A percentile compares a stretch with the other conserved stretches of the same genome.
These are phyloP conservation scores for Clarias gariepinus DNA, from an alignment of 2,113 vertebrate species.

Conservation along the genomic window DNA sequence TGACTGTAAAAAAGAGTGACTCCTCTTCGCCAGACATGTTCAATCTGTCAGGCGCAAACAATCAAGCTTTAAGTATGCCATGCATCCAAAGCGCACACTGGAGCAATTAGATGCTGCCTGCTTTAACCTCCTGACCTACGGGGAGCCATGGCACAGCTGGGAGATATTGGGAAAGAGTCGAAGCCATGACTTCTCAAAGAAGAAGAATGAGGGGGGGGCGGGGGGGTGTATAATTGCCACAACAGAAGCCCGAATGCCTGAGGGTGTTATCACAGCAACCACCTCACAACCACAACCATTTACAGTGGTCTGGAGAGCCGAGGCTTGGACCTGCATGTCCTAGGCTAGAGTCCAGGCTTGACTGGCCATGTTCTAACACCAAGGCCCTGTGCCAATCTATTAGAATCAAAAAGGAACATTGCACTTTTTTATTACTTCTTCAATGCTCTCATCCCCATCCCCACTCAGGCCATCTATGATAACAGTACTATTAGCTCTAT, in stretches of 20 bases:
- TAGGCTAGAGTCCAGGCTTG: slow-evolving; percentile 4
- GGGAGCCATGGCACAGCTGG: slow-evolving; percentile 47
- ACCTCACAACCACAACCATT: background rate
- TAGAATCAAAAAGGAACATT: slow-evolving; percentile 48
- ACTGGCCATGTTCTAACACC: slow-evolving; percentile 6
- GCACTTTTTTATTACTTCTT: slow-evolving; percentile 54
- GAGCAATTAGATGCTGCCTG: slow-evolving; percentile 52
- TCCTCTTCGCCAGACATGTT: slow-evolving; percentile 30
- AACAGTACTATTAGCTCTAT: slow-evolving; percentile 54
- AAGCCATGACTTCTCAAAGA: slow-evolving; percentile 40
- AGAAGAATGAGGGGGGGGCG: slow-evolving; percentile 36
- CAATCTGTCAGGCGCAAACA: slow-evolving; percentile 36
- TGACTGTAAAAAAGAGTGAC: slow-evolving; percentile 37
- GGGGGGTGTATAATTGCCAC: slow-evolving; percentile 45
- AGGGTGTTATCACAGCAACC: slow-evolving; percentile 34
- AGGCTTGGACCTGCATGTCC: background rate
- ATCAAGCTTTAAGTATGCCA: slow-evolving; percentile 52
- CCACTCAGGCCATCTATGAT: slow-evolving; percentile 42
- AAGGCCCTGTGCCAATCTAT: slow-evolving; percentile 34
- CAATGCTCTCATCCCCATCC: slow-evolving; percentile 42
- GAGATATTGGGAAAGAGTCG: slow-evolving; percentile 47
- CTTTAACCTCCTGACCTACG: slow-evolving; percentile 51
- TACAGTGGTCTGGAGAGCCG: slow-evolving; percentile 1
- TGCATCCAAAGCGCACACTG: slow-evolving; percentile 39
- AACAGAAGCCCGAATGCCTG: slow-evolving; percentile 40